phyloP scores from a whole-genome alignment of 1,140 invertebrate species.

The Brachionus manjavacas region DNA sequence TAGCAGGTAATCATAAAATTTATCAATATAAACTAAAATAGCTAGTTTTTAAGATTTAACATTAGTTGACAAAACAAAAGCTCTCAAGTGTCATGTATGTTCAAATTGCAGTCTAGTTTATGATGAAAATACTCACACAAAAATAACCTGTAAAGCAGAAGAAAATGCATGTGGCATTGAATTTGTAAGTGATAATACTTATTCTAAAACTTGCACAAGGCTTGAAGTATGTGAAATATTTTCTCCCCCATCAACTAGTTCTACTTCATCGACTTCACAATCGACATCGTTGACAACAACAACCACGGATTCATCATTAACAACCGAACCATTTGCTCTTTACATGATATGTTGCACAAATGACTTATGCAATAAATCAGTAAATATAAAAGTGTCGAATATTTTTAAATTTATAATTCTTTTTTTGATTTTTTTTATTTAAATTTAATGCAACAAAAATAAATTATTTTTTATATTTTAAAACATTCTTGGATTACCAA shows the following conservation, averaged over 20 bases:
- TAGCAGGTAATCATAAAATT: neutral
- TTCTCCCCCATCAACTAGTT: neutral
- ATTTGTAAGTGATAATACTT: neutral
- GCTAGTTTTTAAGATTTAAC: neutral
- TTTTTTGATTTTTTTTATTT: neutral
- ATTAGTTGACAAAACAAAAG: neutral
- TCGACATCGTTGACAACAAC: neutral
- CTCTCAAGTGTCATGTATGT: neutral
- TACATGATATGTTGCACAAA: neutral
- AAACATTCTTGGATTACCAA: no score
- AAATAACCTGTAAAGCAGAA: neutral
- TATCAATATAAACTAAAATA: neutral
- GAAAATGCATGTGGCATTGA: slow-evolving; percentile 19
- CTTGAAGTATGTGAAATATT: neutral
- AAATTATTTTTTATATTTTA: neutral
- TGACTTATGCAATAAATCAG: neutral
- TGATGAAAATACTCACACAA: neutral
- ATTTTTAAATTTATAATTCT: neutral
- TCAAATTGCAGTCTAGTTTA: neutral
- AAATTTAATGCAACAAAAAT: neutral
- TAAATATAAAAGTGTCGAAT: neutral
- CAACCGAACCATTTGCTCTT: neutral
- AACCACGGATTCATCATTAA: neutral
- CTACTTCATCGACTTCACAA: neutral
- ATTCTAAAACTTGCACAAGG: neutral